These are phyloP conservation scores for Enteromius anoplus DNA, from an alignment of 2,797 vertebrate species.

Conservation along the genomic window DNA sequence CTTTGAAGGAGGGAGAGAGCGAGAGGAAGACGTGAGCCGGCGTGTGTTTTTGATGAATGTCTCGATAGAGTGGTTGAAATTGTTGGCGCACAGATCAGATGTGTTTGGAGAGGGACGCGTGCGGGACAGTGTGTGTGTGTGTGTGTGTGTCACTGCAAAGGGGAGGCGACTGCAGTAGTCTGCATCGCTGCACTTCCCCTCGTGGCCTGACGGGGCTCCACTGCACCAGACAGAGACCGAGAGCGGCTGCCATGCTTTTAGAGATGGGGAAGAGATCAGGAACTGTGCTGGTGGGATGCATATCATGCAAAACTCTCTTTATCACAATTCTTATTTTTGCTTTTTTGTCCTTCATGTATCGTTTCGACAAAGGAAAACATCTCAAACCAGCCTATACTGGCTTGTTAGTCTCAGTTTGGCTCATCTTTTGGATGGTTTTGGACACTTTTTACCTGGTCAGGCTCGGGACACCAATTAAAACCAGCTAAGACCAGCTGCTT, in stretches of 20 bases:
- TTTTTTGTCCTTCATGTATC: neutral
- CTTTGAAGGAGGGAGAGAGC: constrained; percentile 53
- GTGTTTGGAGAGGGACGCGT: constrained; percentile 30
- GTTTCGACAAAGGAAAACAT: neutral
- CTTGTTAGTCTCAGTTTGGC: no score
- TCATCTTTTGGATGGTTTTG: neutral
- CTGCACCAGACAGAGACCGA: constrained; percentile 3
- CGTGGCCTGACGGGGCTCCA: constrained; percentile 71
- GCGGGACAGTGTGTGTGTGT: constrained; percentile 54
- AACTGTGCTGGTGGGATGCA: neutral
- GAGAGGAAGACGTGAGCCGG: constrained; percentile 4
- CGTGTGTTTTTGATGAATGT: constrained; percentile 30
- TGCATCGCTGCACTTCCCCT: constrained; percentile 66
- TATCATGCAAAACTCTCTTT: neutral
- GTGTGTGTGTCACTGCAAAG: constrained; percentile 73
- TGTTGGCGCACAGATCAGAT: constrained; percentile 17
- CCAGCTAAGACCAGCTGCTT: neutral
- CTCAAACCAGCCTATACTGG: neutral
- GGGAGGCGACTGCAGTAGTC: constrained; percentile 75
- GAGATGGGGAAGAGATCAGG: neutral
- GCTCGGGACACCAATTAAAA: neutral
- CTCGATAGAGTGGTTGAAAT: constrained; percentile 19
- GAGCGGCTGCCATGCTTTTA: constrained; percentile 33
- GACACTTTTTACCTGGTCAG: neutral
- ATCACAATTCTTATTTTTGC: neutral